These are phyloP conservation scores for Drosophila insularis DNA, from an alignment of 1,140 invertebrate genomes.

Conservation along the genomic window DNA sequence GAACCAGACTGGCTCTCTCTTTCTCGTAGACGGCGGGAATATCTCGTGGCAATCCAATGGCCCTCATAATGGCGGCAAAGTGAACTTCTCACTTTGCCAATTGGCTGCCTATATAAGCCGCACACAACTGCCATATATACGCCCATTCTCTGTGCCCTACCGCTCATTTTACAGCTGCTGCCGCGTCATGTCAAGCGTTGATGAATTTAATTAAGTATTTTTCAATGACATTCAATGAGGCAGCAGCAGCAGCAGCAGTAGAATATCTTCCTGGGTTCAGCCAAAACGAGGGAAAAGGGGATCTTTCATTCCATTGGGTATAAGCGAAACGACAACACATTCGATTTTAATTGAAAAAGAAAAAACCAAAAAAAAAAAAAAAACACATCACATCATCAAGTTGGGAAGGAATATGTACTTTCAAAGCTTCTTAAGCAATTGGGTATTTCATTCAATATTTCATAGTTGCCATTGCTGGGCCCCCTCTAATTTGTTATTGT, in stretches of 20 bases:
- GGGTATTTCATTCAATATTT: conserved; percentile 24
- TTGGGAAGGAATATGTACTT: background rate
- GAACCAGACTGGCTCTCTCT: conserved; percentile 9
- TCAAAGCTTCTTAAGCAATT: background rate
- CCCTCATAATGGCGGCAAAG: conserved; percentile 68
- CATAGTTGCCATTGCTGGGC: conserved; percentile 7
- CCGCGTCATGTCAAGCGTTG: conserved; percentile 71
- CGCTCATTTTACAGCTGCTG: background rate
- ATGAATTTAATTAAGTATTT: conserved; percentile 81
- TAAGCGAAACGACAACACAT: conserved; percentile 29
- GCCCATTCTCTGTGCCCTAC: background rate
- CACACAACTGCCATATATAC: conserved; percentile 8
- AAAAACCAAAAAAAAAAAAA: background rate
- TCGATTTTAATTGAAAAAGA: conserved; percentile 69
- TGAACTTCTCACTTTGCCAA: conserved; percentile 74
- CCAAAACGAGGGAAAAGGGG: background rate
- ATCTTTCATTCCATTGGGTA: background rate
- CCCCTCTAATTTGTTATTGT: conserved; percentile 37
- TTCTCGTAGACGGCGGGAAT: background rate
- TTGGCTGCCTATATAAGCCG: conserved; percentile 57
- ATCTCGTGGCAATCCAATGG: conserved; percentile 23
- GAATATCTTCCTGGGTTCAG: no score
- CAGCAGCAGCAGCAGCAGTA: conserved; percentile 2
- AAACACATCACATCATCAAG: background rate
- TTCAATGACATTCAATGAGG: conserved; percentile 70